Base-by-base conservation (phyloP, 1,140 invertebrate species). In the Araneus ventricosus region DNA sequence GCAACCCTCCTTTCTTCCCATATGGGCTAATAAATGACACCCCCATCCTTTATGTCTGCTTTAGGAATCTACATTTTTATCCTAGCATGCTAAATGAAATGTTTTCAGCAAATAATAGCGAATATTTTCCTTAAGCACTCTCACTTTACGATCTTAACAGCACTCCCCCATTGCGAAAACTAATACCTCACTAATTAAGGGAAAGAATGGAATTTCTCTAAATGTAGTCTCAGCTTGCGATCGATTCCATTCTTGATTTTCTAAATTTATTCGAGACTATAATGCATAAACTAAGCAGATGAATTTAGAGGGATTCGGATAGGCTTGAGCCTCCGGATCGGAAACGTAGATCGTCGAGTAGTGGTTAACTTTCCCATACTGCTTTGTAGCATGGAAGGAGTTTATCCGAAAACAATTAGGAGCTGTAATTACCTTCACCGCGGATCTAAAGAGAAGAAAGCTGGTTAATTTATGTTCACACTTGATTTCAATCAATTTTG, bases 401-500 rank as follows among this genome's bases (percentile, higher is more conserved):
- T 79, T 10, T 82, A 82, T 82, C 80, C n/a, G 41, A 82, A 82
- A 82, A 52, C 30, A 82, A 82, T 82, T 82, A 82, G n/a, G 80
- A 52, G 17, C 20, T 5, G 24, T 8, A 82, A n/a, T 82, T 45
- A 45, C 27, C 41, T 82, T 52, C 39, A 39, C 20, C 39, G 80
- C 7, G 10, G 14, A 20, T 75, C 4, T 27, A 20, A 37, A 20
- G 34, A 4, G 34, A 52, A 52, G 30, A 37, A 75, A 30, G 30
- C 24, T 52, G 41, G 3, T 27, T 82, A 86, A 86, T 86, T 86
- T 57, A 86, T 59, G 34, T 37, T 63, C n/a, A 30, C 84, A 10
- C 8, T 59, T 61, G 30, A 7, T 61, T 39, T 37, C 27, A 30
- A 37, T 37, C 57, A 45, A 59, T 63, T 86, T 86, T 86, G 61